These are phyloP conservation scores for Ephialtes manifestator DNA, from an alignment of 2,888 invertebrate species.

Conservation along the genomic window DNA sequence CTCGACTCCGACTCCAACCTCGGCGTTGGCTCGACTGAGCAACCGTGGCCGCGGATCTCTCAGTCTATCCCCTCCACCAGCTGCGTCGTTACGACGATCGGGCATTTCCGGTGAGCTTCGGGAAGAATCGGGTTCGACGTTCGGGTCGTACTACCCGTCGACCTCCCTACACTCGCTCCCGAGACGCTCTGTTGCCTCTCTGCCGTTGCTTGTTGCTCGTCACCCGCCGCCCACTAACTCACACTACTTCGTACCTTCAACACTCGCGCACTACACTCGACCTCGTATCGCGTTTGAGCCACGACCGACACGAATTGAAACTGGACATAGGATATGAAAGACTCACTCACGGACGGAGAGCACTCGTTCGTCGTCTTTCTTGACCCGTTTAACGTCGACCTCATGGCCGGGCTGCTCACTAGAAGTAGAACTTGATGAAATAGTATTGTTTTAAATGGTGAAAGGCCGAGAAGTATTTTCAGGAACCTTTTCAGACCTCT, in stretches of 20 bases:
- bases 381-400: conserved; percentile 20
- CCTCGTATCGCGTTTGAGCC: conserved; percentile 78
- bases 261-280: conserved; percentile 86
- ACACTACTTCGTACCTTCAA: conserved; percentile 45
- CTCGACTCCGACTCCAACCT: conserved; percentile 81
- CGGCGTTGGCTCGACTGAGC: conserved; percentile 84
- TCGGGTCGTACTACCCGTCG: conserved; percentile 38
- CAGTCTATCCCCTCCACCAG: conserved; percentile 35
- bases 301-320: conserved; percentile 35
- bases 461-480: too few relatives aligned
- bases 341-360: conserved; percentile 8
- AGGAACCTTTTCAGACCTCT: too few relatives aligned
- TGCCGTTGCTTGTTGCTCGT: conserved; percentile 4
- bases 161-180: conserved; percentile 65
- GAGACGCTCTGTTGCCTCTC: conserved; percentile 38
- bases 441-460: background rate
- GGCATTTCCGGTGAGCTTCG: conserved; percentile 71
- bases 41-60: conserved; percentile 58
- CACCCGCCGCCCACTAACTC: conserved; percentile 36
- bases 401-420: background rate
- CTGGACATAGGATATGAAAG: conserved; percentile 28
- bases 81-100: conserved; percentile 66
- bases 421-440: conserved; percentile 16
- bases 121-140: background rate
- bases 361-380: conserved; percentile 17